Evolutionary conservation across 2,888 invertebrate species (phyloP).

Genomic region (Gonocerus acuteangulatus): DNA sequence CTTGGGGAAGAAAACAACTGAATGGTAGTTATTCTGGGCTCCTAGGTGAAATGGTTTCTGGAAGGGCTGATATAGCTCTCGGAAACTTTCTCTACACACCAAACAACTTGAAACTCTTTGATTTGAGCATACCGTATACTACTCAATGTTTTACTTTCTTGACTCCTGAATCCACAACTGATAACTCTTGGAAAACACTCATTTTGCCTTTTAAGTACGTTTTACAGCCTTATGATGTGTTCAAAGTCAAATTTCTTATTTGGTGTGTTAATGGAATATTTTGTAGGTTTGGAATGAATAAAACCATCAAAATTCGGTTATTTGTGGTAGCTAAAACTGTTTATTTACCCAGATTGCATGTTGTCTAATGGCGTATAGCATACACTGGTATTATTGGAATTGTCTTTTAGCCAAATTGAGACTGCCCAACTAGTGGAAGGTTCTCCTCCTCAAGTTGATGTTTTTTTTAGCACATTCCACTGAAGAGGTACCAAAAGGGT

Average conservation of each 20-base stretch:
- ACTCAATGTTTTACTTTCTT: constrained; percentile 76
- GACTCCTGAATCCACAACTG: constrained; percentile 69
- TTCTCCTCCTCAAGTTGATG: no score
- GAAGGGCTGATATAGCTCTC: constrained; percentile 62
- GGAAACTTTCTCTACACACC: constrained; percentile 71
- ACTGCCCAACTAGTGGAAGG: no score
- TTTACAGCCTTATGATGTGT: background rate
- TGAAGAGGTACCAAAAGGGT: no score
- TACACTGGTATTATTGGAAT: no score
- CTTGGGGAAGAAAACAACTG: constrained; percentile 58
- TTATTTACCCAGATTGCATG: background rate
- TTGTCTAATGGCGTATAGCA: no score
- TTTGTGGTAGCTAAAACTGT: constrained; percentile 2
- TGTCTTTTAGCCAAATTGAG: no score
- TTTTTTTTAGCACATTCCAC: no score
- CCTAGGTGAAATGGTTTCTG: constrained; percentile 58
- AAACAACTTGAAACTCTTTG: constrained; percentile 59
- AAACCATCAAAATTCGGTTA: no score
- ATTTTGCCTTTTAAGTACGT: constrained; percentile 68
- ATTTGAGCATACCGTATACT: constrained; percentile 70
- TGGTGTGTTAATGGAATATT: no score
- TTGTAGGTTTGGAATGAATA: no score
- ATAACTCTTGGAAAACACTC: constrained; percentile 77
- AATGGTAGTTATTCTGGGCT: constrained; percentile 65
- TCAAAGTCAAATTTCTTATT: no score